Evolutionary conservation across 2,113 vertebrate genomes (phyloP).

Genomic region (Abramis brama): DNA sequence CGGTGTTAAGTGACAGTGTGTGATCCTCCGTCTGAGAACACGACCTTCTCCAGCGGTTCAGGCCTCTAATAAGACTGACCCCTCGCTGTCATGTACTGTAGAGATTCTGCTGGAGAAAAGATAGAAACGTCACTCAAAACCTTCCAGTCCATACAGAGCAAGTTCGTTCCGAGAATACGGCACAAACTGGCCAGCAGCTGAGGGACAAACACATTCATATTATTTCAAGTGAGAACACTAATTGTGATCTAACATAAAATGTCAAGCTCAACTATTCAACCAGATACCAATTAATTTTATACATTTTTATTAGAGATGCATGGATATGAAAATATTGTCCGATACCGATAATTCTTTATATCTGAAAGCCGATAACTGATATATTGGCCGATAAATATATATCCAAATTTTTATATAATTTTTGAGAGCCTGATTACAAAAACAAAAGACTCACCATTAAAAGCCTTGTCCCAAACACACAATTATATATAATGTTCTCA

Average conservation of each 20-base stretch:
- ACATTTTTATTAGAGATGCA: not conserved
- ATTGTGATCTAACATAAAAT: not conserved
- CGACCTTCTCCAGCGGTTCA: conserved; percentile 37
- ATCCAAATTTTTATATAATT: no score
- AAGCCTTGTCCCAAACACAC: no score
- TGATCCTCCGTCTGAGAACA: conserved; percentile 45
- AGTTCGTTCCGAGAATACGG: not conserved
- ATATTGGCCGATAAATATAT: no score
- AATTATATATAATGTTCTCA: no score
- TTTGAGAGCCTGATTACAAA: no score
- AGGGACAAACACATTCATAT: not conserved
- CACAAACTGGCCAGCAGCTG: not conserved
- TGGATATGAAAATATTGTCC: no score
- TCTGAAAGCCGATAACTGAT: no score
- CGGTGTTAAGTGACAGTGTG: conserved; percentile 51
- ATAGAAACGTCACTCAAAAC: conserved; percentile 38
- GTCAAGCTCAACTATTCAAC: not conserved
- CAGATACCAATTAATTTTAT: not conserved
- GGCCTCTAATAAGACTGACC: conserved; percentile 55
- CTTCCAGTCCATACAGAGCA: not conserved
- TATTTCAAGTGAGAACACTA: not conserved
- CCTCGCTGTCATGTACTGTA: conserved; percentile 42
- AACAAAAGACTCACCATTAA: no score
- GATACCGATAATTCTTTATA: no score
- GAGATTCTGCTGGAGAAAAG: conserved; percentile 1